Evolutionary conservation across 2,888 invertebrate species (phyloP).

Genomic region (Calameuta pallipes): DNA sequence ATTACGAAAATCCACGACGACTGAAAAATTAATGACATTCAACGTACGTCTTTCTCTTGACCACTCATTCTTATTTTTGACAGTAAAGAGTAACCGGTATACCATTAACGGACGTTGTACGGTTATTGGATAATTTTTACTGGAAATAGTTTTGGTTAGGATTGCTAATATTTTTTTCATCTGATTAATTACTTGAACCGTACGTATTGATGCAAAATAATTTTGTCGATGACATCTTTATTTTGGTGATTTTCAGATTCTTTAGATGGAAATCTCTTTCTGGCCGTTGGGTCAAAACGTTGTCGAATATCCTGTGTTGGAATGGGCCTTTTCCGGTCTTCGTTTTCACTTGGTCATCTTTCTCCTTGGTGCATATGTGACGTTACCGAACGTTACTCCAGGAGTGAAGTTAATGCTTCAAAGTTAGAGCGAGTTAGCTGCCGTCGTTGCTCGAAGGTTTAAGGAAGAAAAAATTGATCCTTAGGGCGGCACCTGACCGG

Average conservation of each 20-base stretch:
- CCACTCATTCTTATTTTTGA: not conserved
- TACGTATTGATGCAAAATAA: not conserved
- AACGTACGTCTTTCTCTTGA: not conserved
- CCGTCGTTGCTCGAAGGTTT: not conserved
- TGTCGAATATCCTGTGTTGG: not conserved
- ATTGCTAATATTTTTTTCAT: not conserved
- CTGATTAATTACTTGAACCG: too few relatives aligned
- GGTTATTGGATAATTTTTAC: slow-evolving; percentile 6
- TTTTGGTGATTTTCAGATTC: not conserved
- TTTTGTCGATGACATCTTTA: not conserved
- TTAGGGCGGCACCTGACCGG: slow-evolving; percentile 64
- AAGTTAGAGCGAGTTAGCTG: slow-evolving; percentile 3
- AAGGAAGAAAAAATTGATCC: slow-evolving; percentile 39
- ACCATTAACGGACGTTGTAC: slow-evolving; percentile 11
- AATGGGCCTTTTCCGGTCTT: slow-evolving; percentile 21
- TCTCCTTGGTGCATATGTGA: not conserved
- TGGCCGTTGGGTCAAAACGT: not conserved
- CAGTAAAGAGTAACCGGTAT: not conserved
- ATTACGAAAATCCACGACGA: slow-evolving; percentile 9
- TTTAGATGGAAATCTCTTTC: not conserved
- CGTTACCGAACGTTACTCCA: slow-evolving; percentile 8
- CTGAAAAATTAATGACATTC: not conserved
- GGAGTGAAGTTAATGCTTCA: slow-evolving; percentile 9
- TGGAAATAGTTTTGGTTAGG: not conserved
- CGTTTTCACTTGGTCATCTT: slow-evolving; percentile 17